Conservation (phyloP, 2,888 invertebrate genomes). For the Patella pellucida region DNA sequence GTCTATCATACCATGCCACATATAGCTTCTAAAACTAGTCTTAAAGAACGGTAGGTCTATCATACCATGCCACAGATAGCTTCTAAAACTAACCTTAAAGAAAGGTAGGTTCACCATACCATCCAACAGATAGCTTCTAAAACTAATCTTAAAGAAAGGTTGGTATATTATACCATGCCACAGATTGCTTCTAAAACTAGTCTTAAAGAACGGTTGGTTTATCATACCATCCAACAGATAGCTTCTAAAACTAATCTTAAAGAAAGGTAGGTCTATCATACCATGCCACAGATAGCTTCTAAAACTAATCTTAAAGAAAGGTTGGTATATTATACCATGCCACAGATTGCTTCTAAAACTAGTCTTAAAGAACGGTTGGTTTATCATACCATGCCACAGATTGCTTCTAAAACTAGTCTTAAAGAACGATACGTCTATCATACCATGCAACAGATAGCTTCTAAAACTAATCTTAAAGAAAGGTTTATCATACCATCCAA, state of each 20-base stretch:
- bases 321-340: neutral
- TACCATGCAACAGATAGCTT: too few species aligned
- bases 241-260: too few species aligned
- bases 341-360: neutral
- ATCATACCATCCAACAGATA: too few species aligned
- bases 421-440: neutral
- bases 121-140: neutral
- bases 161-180: neutral
- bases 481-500: too few species aligned
- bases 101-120: too few species aligned
- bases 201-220: too few species aligned
- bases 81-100: neutral
- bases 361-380: neutral
- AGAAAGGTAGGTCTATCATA: too few species aligned
- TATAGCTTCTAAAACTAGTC: too few species aligned
- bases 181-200: too few species aligned
- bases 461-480: too few species aligned
- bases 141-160: neutral
- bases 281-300: neutral
- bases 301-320: neutral
- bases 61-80: neutral
- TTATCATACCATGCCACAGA: neutral
- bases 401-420: neutral
- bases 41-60: too few species aligned
- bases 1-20: too few species aligned